phyloP scores from a whole-genome alignment of 2,797 vertebrate genomes.

The Neomorphus geoffroyi region DNA sequence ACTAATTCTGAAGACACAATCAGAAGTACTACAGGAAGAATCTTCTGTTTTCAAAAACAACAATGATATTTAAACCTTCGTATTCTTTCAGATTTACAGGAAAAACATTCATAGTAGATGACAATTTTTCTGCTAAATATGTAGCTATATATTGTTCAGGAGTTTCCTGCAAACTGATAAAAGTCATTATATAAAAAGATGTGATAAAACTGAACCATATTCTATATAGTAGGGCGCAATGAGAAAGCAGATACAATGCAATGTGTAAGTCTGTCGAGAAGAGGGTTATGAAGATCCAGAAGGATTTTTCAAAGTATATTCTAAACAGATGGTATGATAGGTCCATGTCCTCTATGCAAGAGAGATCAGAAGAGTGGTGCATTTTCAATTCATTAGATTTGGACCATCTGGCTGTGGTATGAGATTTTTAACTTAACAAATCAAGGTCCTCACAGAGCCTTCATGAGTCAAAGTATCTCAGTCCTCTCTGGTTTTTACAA shows the following conservation, averaged over 20 bases:
- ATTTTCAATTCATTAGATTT: slow-evolving; percentile 13
- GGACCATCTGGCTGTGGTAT: background rate
- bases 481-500: background rate
- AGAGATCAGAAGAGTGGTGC: background rate
- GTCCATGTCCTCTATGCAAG: background rate
- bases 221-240: background rate
- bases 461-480: background rate
- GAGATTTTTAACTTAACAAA: background rate
- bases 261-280: background rate
- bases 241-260: background rate
- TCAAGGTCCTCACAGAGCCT: background rate
- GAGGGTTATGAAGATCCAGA: background rate
- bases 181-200: background rate
- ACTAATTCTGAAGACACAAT: background rate
- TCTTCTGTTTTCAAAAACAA: background rate
- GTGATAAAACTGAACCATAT: background rate
- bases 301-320: background rate
- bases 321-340: background rate
- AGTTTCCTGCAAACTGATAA: background rate
- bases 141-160: background rate
- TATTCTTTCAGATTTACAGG: background rate
- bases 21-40: background rate
- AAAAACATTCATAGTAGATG: background rate
- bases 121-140: background rate
- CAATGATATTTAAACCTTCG: background rate